A percentile compares a stretch with the other conserved stretches of the same genome.
Evolutionary conservation across 2,113 vertebrate genomes (phyloP).

Genomic region (Takifugu flavidus): DNA sequence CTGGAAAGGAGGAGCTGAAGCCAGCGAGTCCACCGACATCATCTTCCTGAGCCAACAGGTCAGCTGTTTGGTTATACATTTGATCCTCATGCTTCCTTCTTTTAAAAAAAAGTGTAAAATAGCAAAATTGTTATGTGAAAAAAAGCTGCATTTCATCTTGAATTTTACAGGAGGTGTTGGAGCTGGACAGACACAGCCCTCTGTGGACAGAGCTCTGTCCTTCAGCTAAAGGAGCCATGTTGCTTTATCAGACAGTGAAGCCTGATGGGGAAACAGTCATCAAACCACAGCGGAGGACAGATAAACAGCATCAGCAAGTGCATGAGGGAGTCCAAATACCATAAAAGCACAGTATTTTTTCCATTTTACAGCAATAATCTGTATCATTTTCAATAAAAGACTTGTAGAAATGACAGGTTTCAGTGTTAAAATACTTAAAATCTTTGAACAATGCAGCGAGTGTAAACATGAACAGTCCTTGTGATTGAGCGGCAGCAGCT

Average conservation of each 20-base stretch:
- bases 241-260: conserved; percentile 70
- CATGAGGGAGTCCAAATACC: background rate
- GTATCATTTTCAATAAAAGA: conserved; percentile 33
- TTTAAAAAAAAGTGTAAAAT: background rate
- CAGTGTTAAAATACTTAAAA: background rate
- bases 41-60: conserved; percentile 77
- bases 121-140: background rate
- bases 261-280: conserved; percentile 37
- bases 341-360: conserved; percentile 8
- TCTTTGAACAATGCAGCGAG: conserved; percentile 10
- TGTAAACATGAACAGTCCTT: background rate
- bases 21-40: conserved; percentile 83
- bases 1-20: conserved; percentile 81
- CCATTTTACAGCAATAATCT: background rate
- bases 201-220: conserved; percentile 86
- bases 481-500: background rate
- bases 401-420: background rate
- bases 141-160: background rate
- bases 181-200: conserved; percentile 64
- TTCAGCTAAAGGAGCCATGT: conserved; percentile 84
- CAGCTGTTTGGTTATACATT: background rate
- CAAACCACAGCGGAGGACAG: background rate
- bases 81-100: background rate
- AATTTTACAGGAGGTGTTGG: conserved; percentile 68
- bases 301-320: conserved; percentile 6